Base-by-base conservation (phyloP, 1,140 invertebrate species). In the Paralvinella palmiformis region DNA sequence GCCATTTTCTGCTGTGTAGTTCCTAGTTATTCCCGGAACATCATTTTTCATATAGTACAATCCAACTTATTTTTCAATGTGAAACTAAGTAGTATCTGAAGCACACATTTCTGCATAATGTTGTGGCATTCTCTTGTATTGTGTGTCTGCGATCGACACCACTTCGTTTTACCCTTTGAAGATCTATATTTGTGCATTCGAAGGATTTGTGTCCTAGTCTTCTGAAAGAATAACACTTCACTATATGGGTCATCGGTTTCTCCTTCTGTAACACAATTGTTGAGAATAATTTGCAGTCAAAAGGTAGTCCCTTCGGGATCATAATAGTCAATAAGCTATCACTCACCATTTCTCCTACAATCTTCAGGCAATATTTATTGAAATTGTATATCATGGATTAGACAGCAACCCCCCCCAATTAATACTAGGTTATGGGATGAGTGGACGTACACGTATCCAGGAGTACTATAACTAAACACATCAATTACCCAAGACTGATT, bases 311-410 rank as follows among this genome's bases (percentile, higher is more conserved):
- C 61, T 69, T 69, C 57, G 68, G 17, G 22, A 61, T 48, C 68
- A 69, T 69, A 15, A 58, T 56, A 2, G 68, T 44, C 31, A 69
- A 52, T 13, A 69, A 53, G 22, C 65, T 57, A 53, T 69, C 68
- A 60, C 50, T 65, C 22, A 69, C 58, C 10, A 33, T 62, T 59
- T 69, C 68, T 29, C 63, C 59, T 20, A 62, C 57, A 17, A 3
- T 32, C 48, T 58, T 52, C 17, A 68, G 35, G 17, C 24, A 27
- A 48, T 53, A n/a, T n/a, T n/a, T n/a, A n/a, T n/a, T n/a, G n/a
- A n/a, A n/a, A n/a, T n/a, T n/a, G n/a, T n/a, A n/a, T n/a, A n/a
- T n/a, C n/a, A n/a, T n/a, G n/a, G n/a, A n/a, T n/a, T n/a, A n/a
- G n/a, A n/a, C n/a, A n/a, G n/a, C n/a, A n/a, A n/a, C n/a, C n/a